Percentiles rank a stretch among this genome's conserved stretches.
phyloP scores from a whole-genome alignment of 2,113 vertebrate species.

The Rutilus rutilus region DNA sequence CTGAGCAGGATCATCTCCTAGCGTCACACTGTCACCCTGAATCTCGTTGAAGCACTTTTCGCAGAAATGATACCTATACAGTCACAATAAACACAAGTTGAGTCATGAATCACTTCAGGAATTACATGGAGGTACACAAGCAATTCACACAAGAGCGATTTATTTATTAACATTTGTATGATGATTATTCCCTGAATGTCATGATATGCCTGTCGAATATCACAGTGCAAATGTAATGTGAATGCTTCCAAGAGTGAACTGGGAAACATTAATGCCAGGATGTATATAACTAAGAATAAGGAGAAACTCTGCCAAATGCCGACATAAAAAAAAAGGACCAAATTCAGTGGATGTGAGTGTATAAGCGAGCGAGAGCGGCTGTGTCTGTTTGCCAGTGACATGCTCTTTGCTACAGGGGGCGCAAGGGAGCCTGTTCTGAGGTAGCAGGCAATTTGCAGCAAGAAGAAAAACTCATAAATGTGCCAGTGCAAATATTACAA shows the following conservation, averaged over 20 bases:
- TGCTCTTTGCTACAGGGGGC: slow-evolving; percentile 66
- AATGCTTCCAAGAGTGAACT: not conserved
- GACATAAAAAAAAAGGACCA: not conserved
- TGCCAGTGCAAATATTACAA: slow-evolving; percentile 39
- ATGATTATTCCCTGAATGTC: not conserved
- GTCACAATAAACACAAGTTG: slow-evolving; percentile 72
- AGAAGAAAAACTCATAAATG: slow-evolving; percentile 32
- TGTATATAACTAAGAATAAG: not conserved
- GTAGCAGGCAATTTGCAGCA: slow-evolving; percentile 29
- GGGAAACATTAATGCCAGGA: not conserved
- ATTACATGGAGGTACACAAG: not conserved
- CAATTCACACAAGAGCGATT: not conserved
- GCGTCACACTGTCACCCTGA: slow-evolving; percentile 96
- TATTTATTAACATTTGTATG: not conserved
- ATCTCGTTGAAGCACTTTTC: slow-evolving; percentile 99
- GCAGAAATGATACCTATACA: slow-evolving; percentile 98
- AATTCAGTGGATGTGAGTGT: not conserved
- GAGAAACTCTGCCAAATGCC: not conserved
- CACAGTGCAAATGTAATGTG: not conserved
- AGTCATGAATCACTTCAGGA: slow-evolving; percentile 10
- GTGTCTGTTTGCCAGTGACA: slow-evolving; percentile 49
- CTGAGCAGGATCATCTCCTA: slow-evolving; percentile 97
- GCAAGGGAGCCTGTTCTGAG: slow-evolving; percentile 54
- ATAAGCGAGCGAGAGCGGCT: not conserved
- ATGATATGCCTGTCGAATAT: not conserved